Percentiles rank a stretch among this genome's conserved stretches.
Evolutionary conservation across 1,140 invertebrate species (phyloP).

Genomic region (Drosophila neocordata): DNA sequence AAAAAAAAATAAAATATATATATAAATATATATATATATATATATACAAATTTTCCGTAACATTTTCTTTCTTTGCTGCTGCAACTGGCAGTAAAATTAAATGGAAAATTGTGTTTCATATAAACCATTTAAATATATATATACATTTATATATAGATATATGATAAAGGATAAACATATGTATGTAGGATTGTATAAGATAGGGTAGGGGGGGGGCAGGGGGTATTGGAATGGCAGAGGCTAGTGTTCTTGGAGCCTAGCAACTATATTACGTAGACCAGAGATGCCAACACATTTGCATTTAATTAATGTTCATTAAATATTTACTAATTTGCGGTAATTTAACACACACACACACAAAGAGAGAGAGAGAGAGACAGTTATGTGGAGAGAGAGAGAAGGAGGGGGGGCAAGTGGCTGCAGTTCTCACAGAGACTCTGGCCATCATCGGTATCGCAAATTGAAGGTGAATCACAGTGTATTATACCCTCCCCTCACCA

Average conservation of each 20-base stretch:
- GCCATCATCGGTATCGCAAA: slow-evolving; percentile 1
- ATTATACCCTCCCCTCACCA: background rate
- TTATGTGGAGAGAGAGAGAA: too few species aligned
- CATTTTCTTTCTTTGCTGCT: slow-evolving; percentile 22
- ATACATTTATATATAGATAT: slow-evolving; percentile 22
- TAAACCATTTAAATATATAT: slow-evolving; percentile 2
- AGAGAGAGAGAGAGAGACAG: slow-evolving; percentile 24
- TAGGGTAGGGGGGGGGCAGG: slow-evolving; percentile 3
- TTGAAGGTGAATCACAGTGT: slow-evolving; percentile 5
- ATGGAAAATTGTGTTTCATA: slow-evolving; percentile 45
- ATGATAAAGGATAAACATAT: slow-evolving; percentile 12
- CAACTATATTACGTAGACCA: slow-evolving; percentile 1
- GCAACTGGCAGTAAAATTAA: slow-evolving; percentile 69
- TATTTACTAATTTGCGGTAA: slow-evolving; percentile 77
- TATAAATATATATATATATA: too few species aligned
- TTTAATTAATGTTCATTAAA: slow-evolving; percentile 80
- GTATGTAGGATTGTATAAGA: background rate
- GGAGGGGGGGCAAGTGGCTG: background rate
- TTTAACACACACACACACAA: slow-evolving; percentile 50
- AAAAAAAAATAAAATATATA: slow-evolving; percentile 11
- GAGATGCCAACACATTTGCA: slow-evolving; percentile 50
- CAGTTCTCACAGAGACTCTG: background rate
- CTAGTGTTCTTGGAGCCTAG: slow-evolving; percentile 11
- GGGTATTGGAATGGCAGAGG: background rate
- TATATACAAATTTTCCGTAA: slow-evolving; percentile 45